A percentile compares a stretch with the other conserved stretches of the same genome.
Conservation (phyloP, 2,888 invertebrate genomes). For the Drosophila barbarae region DNA sequence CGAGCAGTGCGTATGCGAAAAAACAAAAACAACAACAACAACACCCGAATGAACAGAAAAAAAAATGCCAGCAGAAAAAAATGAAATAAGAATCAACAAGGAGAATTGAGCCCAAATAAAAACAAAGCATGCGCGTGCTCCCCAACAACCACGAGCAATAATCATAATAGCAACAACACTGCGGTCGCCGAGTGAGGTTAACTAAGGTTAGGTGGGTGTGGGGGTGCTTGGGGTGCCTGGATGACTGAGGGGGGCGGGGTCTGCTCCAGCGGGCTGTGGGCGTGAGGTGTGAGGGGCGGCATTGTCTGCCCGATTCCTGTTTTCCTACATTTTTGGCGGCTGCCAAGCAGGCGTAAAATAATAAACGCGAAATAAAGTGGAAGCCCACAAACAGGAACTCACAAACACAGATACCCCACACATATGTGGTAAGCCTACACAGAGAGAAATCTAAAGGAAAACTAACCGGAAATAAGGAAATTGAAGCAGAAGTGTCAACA, state of each 20-base stretch:
- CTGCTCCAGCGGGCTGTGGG: neutral
- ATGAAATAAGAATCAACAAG: conserved; percentile 27
- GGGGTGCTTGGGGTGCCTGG: neutral
- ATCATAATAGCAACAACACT: conserved; percentile 68
- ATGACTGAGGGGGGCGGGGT: neutral
- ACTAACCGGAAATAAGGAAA: neutral
- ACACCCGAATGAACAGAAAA: conserved; percentile 24
- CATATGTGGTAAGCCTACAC: conserved; percentile 7
- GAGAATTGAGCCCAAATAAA: conserved; percentile 44
- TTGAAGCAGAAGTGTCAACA: no score
- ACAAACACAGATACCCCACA: conserved; percentile 36
- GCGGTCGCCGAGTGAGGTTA: conserved; percentile 40
- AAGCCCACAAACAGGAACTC: conserved; percentile 62
- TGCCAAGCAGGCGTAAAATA: conserved; percentile 76
- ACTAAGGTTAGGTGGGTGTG: conserved; percentile 30
- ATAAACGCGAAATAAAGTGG: conserved; percentile 76
- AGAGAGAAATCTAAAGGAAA: neutral
- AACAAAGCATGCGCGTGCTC: conserved; percentile 48
- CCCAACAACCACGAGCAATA: conserved; percentile 68
- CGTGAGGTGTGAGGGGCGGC: conserved; percentile 12
- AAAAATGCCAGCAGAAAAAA: conserved; percentile 6
- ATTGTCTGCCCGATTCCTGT: conserved; percentile 38
- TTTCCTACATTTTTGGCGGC: conserved; percentile 61
- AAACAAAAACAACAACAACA: conserved; percentile 23
- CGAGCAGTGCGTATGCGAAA: conserved; percentile 17